phyloP scores from a whole-genome alignment of 2,113 vertebrate species.

The Lophotis ruficrista region DNA sequence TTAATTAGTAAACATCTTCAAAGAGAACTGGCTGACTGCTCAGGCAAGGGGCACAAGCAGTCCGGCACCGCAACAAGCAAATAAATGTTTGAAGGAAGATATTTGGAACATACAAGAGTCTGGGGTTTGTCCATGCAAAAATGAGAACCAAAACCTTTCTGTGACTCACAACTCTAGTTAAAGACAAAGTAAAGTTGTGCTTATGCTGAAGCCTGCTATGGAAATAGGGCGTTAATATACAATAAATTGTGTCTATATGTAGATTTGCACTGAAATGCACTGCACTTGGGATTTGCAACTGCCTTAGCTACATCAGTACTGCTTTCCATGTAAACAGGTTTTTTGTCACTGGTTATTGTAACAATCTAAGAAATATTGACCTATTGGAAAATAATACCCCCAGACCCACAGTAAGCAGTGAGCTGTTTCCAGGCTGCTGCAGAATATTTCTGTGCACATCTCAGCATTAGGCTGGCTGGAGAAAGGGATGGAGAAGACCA shows the following conservation, averaged over 20 bases:
- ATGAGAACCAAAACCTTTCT: constrained; percentile 19
- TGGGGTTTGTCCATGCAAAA: background rate
- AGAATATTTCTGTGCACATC: background rate
- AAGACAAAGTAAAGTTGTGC: background rate
- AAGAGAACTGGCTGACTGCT: constrained; percentile 51
- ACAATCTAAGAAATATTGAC: constrained; percentile 1
- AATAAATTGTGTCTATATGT: background rate
- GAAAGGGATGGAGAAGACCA: background rate
- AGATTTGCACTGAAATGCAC: background rate
- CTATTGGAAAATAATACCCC: background rate
- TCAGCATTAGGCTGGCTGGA: background rate
- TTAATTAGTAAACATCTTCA: constrained; percentile 74
- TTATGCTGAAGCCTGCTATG: background rate
- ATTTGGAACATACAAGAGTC: constrained; percentile 14
- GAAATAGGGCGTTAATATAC: background rate
- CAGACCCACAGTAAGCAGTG: background rate
- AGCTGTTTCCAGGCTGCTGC: background rate
- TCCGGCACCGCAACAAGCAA: constrained; percentile 17
- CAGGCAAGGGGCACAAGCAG: constrained; percentile 40
- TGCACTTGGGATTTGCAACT: background rate
- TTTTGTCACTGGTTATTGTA: background rate
- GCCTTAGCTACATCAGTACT: background rate
- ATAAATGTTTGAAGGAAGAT: constrained; percentile 41
- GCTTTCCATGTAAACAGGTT: background rate
- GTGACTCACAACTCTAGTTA: constrained; percentile 16